Evolutionary conservation across 1,140 invertebrate species (phyloP).

Genomic region (Drosophila nigromelanica): DNA sequence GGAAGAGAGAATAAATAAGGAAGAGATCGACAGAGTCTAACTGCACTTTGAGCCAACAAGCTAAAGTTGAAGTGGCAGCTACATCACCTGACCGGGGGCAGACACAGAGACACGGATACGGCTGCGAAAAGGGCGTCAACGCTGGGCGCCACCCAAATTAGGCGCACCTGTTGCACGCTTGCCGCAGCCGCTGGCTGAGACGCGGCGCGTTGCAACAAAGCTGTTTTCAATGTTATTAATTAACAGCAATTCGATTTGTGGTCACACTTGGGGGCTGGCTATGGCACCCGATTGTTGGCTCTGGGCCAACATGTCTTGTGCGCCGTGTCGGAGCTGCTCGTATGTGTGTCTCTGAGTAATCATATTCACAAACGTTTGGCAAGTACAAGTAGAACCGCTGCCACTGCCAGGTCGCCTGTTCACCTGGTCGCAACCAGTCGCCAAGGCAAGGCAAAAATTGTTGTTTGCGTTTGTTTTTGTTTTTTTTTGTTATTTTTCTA

Average conservation of each 20-base stretch:
- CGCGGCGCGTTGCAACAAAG: conserved; percentile 45
- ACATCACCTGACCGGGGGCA: conserved; percentile 3
- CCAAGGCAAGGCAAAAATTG: conserved; percentile 30
- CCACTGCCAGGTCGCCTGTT: conserved; percentile 48
- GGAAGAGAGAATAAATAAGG: not conserved
- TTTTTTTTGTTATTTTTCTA: conserved; percentile 5
- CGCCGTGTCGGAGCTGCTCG: not conserved
- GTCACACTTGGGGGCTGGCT: conserved; percentile 67
- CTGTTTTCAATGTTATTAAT: conserved; percentile 75
- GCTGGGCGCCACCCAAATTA: conserved; percentile 73
- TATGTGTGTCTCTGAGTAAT: conserved; percentile 44
- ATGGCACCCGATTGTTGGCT: conserved; percentile 24
- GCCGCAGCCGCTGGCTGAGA: not conserved
- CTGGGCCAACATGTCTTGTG: conserved; percentile 38
- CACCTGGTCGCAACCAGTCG: conserved; percentile 63
- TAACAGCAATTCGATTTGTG: conserved; percentile 79
- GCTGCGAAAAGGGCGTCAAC: conserved; percentile 65
- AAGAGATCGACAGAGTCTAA: conserved; percentile 19
- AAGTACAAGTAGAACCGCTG: conserved; percentile 44
- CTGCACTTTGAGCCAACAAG: conserved; percentile 54
- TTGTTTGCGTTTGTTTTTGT: conserved; percentile 20
- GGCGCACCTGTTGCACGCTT: conserved; percentile 49
- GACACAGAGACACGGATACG: conserved; percentile 6
- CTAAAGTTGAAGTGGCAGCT: conserved; percentile 31
- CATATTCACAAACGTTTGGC: conserved; percentile 56